Conservation (phyloP, 2,797 vertebrate species). For the Psittacula derbiana region DNA sequence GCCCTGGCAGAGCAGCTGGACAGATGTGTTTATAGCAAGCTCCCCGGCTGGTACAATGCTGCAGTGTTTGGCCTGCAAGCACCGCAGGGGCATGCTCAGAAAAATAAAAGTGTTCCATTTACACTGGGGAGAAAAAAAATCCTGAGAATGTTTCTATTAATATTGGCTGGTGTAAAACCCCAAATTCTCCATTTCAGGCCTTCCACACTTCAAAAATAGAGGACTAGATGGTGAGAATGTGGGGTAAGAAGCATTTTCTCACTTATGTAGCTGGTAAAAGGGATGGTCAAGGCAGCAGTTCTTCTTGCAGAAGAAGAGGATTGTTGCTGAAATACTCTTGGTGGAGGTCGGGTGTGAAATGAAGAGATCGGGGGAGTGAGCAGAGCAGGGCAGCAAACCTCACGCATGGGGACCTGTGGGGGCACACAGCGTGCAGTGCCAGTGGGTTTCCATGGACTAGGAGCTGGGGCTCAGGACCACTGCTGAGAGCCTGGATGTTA, state of each 20-base stretch:
- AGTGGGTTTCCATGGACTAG: neutral
- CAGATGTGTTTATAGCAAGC: slow-evolving; percentile 58
- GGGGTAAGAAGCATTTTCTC: neutral
- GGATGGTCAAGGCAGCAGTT: neutral
- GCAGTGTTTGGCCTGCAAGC: slow-evolving; percentile 48
- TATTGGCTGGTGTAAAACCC: slow-evolving; percentile 53
- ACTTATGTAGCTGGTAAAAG: neutral
- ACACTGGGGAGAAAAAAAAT: slow-evolving; percentile 34
- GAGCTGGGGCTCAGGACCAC: neutral
- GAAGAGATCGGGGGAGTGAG: neutral
- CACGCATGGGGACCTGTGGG: fast-evolving
- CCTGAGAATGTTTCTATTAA: slow-evolving; percentile 66
- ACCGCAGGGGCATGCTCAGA: slow-evolving; percentile 34
- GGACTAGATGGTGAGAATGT: neutral
- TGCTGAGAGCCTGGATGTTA: neutral
- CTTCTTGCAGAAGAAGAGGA: neutral
- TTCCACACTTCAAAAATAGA: slow-evolving; percentile 31
- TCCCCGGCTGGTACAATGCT: slow-evolving; percentile 42
- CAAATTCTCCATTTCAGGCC: slow-evolving; percentile 23
- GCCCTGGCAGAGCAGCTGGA: slow-evolving; percentile 50
- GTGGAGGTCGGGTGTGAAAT: neutral
- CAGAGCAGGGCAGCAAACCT: neutral
- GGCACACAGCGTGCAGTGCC: fast-evolving
- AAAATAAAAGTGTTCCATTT: slow-evolving; percentile 61
- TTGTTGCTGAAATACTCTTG: neutral